phyloP scores from a whole-genome alignment of 2,113 vertebrate species.

The Verasper variegatus region DNA sequence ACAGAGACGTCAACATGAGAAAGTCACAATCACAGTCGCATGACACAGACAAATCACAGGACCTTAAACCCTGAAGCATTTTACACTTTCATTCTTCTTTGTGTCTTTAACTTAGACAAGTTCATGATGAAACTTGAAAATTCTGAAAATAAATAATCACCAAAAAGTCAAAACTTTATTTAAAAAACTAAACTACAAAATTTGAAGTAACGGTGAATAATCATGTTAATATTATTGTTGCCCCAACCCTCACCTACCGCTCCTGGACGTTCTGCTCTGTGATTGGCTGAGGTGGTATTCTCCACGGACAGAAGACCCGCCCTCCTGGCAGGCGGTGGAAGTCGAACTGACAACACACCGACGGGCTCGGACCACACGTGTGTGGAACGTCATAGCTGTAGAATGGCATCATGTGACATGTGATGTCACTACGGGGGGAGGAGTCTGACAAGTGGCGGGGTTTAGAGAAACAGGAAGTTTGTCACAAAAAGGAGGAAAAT shows the following conservation, averaged over 20 bases:
- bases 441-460: conserved; percentile 77
- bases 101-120: too few species aligned
- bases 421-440: conserved; percentile 89
- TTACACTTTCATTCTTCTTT: too few species aligned
- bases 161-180: too few species aligned
- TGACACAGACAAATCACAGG: not conserved
- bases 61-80: too few species aligned
- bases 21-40: not conserved
- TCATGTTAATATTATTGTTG: not conserved
- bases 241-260: conserved; percentile 77
- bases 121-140: too few species aligned
- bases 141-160: too few species aligned
- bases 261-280: conserved; percentile 87
- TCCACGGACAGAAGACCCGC: conserved; percentile 91
- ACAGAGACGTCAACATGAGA: not conserved
- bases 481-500: too few species aligned
- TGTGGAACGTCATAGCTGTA: conserved; percentile 97
- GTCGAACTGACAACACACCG: conserved; percentile 97
- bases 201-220: too few species aligned
- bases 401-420: conserved; percentile 99
- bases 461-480: not conserved
- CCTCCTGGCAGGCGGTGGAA: conserved; percentile 93
- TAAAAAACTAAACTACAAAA: too few species aligned
- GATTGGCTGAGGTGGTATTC: conserved; percentile 88
- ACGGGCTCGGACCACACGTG: conserved; percentile 94